Base-by-base conservation (phyloP, 2,113 vertebrate genomes). In the Sapajus apella region DNA sequence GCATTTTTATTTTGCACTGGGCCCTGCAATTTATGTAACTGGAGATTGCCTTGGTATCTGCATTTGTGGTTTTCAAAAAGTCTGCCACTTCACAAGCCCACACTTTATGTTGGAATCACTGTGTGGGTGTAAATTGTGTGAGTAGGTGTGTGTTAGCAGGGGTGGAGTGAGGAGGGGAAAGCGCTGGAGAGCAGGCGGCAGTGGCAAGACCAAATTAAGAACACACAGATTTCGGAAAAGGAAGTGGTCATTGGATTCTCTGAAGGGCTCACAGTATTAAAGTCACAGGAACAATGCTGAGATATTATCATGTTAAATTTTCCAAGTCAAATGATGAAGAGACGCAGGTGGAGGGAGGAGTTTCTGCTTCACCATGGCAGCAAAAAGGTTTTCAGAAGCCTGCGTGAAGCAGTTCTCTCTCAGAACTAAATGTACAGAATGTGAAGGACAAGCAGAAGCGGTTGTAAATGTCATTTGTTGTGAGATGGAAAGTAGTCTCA, bases 41-140 rank as follows among this genome's bases (percentile, higher is more conserved):
- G 66, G 43, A 98, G 97, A 97, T 98, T 98, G 98, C 97, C 97
- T 98, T 97, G 97, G 98, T 98, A 98, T 98, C 97, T 98, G 98
- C 97, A 97, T 98, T 98, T 98, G 98, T 97, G 95, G 95, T 98
- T 98, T 98, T 98, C 97, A 97, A 91, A 98, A 98, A 97, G 97
- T 98, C 97, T 98, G 97, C 98, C 97, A 92, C 97, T 98, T 98
- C 96, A 97, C 96, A 98, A 98, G 97, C 98, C 98, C 97, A 98
- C 98, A 98, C 96, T 97, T 97, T 97, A 97, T 98, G 97, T 98
- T 98, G 97, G 97, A 98, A 98, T 98, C 98, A 98, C 98, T 98
- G 98, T 98, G 98, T 98, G 97, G 98, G 98, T 98, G 98, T 98
- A 98, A 97, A 96, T 86, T 92, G 83, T 98, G 98, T 97, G 75